phyloP scores from a whole-genome alignment of 1,140 invertebrate species.

The Phenacoccus solenopsis region DNA sequence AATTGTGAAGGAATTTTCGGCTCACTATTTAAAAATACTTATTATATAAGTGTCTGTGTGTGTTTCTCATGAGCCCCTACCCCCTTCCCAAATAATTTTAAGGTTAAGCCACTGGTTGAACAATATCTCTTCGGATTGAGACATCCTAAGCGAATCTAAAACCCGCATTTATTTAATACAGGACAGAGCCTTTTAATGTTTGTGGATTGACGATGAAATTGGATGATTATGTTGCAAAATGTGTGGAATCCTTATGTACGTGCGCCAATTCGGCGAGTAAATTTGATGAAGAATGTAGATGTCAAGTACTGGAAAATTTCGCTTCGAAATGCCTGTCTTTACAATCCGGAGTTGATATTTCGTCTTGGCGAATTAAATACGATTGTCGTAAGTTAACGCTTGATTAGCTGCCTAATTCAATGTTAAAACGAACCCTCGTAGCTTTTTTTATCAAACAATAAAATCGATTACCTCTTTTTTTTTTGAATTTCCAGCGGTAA shows the following conservation, averaged over 20 bases:
- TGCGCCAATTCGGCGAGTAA: constrained; percentile 40
- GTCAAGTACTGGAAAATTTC: constrained; percentile 49
- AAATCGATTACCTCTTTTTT: background rate
- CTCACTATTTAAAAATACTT: no score
- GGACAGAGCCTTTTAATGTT: constrained; percentile 44
- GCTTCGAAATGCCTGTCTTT: constrained; percentile 54
- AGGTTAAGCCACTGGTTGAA: no score
- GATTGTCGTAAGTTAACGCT: constrained; percentile 60
- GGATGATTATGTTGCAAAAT: constrained; percentile 52
- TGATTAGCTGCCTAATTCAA: no score
- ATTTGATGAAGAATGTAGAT: constrained; percentile 47
- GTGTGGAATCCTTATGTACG: constrained; percentile 56
- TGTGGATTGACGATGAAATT: constrained; percentile 47
- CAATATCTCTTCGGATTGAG: no score
- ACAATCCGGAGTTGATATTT: constrained; percentile 45
- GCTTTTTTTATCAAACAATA: constrained; percentile 1
- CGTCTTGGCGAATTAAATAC: constrained; percentile 52
- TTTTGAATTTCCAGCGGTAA: constrained; percentile 38
- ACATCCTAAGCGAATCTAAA: no score
- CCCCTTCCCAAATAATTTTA: no score
- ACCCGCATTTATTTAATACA: constrained; percentile 28
- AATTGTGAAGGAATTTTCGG: no score
- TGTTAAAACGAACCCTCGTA: no score
- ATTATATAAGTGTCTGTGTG: no score
- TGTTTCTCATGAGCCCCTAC: no score